Evolutionary conservation across 2,113 vertebrate species (phyloP).

Genomic region (Osmerus eperlanus): DNA sequence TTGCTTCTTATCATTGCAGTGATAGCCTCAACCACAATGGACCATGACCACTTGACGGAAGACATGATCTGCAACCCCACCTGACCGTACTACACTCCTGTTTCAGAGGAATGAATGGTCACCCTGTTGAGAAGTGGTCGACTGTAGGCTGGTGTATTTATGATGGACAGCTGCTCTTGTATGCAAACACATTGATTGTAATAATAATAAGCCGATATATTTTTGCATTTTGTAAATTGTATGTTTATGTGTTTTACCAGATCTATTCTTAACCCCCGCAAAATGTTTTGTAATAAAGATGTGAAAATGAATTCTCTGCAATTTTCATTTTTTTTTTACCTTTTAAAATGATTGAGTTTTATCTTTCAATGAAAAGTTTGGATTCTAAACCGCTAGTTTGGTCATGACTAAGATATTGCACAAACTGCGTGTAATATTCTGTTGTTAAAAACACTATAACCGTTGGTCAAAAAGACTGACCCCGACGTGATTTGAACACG

Average conservation of each 20-base stretch:
- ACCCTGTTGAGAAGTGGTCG: not conserved
- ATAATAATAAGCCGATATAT: not conserved
- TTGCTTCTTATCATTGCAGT: slow-evolving; percentile 28
- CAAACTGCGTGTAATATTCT: not conserved
- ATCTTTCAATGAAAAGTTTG: too few species aligned
- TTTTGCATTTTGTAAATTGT: not conserved
- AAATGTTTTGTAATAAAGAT: slow-evolving; percentile 12
- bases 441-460: not conserved
- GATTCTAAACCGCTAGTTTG: too few species aligned
- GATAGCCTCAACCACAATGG: slow-evolving; percentile 9
- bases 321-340: too few species aligned
- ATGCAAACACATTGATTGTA: not conserved
- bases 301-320: not conserved
- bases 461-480: not conserved
- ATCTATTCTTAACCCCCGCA: not conserved
- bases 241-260: not conserved
- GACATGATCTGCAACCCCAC: not conserved
- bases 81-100: not conserved
- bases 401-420: too few species aligned
- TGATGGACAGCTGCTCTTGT: not conserved
- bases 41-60: slow-evolving; percentile 23
- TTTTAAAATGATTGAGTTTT: too few species aligned
- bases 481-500: slow-evolving; percentile 38
- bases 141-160: not conserved
- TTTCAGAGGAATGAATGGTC: slow-evolving; percentile 19